phyloP scores from a whole-genome alignment of 1,140 invertebrate genomes.

The Ips nitidus region DNA sequence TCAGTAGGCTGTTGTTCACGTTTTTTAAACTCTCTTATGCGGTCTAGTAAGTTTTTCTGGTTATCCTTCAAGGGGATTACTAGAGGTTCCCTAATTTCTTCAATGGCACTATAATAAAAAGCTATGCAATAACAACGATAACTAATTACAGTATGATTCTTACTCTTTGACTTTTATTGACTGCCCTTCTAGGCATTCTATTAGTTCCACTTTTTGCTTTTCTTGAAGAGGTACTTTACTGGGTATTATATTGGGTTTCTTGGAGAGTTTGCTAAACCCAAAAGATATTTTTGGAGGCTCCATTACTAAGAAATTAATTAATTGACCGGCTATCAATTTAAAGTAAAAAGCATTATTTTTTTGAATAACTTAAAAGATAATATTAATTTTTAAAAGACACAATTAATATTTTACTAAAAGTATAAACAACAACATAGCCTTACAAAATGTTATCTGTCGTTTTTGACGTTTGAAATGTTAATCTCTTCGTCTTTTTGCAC shows the following conservation, averaged over 20 bases:
- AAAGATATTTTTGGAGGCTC: constrained; percentile 75
- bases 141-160: constrained; percentile 43
- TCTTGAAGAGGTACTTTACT: constrained; percentile 46
- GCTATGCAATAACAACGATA: constrained; percentile 10
- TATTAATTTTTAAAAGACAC: too few relatives aligned
- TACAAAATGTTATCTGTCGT: too few relatives aligned
- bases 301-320: constrained; percentile 7
- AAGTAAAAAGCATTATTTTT: too few relatives aligned
- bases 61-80: constrained; percentile 65
- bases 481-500: too few relatives aligned
- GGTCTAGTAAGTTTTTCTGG: constrained; percentile 55
- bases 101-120: constrained; percentile 56
- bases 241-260: constrained; percentile 59
- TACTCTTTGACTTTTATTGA: constrained; percentile 72
- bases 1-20: constrained; percentile 41
- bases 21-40: constrained; percentile 39
- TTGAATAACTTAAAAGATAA: too few relatives aligned
- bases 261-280: constrained; percentile 70
- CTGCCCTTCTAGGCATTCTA: constrained; percentile 74
- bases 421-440: too few relatives aligned
- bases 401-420: too few relatives aligned
- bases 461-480: too few relatives aligned
- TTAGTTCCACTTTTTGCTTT: constrained; percentile 63
- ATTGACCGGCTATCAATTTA: too few relatives aligned
- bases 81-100: constrained; percentile 56